phyloP scores from a whole-genome alignment of 37 sponge, comb jelly and placozoan species.

The Tethya wilhelma region DNA sequence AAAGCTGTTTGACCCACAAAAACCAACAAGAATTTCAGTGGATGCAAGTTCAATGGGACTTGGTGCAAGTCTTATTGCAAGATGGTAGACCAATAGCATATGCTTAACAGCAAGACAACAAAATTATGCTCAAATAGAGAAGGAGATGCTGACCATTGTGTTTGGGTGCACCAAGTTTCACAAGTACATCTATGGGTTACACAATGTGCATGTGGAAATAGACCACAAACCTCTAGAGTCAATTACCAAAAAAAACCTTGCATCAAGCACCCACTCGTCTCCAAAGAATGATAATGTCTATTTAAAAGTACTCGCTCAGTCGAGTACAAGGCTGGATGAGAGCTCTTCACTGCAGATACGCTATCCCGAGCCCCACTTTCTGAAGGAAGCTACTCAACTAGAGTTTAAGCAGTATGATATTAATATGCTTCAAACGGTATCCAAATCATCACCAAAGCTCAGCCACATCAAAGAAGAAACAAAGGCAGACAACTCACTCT shows the following conservation, averaged over 20 bases:
- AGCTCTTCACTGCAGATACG: constrained; percentile 11
- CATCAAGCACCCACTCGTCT: constrained; percentile 34
- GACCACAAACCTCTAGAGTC: constrained; percentile 48
- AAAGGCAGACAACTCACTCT: constrained; percentile 8
- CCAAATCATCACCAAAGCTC: no score
- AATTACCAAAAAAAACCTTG: constrained; percentile 18
- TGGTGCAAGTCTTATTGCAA: constrained; percentile 28
- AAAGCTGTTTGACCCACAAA: background rate
- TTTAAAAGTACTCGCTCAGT: constrained; percentile 28
- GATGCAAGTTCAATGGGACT: constrained; percentile 38
- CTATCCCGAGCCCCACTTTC: constrained; percentile 2
- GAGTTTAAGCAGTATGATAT: background rate
- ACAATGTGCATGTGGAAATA: constrained; percentile 20
- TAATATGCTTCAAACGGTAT: background rate
- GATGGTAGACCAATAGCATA: constrained; percentile 15
- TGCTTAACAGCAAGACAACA: constrained; percentile 7
- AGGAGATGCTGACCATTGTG: constrained; percentile 21
- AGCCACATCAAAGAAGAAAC: no score
- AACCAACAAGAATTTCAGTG: background rate
- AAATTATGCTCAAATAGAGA: constrained; percentile 25
- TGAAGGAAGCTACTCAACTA: background rate
- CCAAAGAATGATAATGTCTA: constrained; percentile 31
- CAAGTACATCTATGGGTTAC: constrained; percentile 30
- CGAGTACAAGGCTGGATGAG: constrained; percentile 7
- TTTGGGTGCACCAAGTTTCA: constrained; percentile 32